Evolutionary conservation across 2,113 vertebrate species (phyloP).

Genomic region (Sprattus sprattus): DNA sequence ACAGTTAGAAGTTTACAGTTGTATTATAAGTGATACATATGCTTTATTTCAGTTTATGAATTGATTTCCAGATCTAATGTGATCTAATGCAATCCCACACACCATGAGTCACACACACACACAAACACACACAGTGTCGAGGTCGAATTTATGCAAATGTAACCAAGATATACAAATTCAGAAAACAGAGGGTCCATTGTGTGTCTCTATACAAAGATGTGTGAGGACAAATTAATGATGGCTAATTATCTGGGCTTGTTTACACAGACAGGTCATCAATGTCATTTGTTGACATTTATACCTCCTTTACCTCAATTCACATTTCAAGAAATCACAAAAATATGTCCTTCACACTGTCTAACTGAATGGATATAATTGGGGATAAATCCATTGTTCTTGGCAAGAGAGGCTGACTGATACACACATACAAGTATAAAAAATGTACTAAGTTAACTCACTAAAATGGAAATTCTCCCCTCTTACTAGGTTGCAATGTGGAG

Average conservation of each 20-base stretch:
- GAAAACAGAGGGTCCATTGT: not conserved
- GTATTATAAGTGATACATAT: too few relatives aligned
- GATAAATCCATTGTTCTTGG: not conserved
- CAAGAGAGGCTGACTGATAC: not conserved
- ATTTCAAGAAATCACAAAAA: not conserved
- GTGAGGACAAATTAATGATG: not conserved
- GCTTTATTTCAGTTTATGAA: too few relatives aligned
- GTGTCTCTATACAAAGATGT: not conserved
- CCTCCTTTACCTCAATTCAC: not conserved
- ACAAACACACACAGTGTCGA: too few relatives aligned
- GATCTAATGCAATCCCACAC: not conserved
- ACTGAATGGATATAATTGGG: not conserved
- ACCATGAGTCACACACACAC: not conserved
- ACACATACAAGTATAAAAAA: not conserved
- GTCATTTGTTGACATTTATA: not conserved
- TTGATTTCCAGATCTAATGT: too few relatives aligned
- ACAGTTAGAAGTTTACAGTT: too few relatives aligned
- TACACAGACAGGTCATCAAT: not conserved
- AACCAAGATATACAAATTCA: not conserved
- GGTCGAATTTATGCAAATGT: not conserved
- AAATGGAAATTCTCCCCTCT: not conserved
- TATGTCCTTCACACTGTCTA: not conserved
- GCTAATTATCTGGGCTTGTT: too few relatives aligned
- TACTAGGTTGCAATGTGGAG: conserved; percentile 82
- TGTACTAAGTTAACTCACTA: not conserved